Evolutionary conservation across 2,113 vertebrate species (phyloP), one percentile per base, ranked within the genome.

Genomic region (Mirounga angustirostris): DNA sequence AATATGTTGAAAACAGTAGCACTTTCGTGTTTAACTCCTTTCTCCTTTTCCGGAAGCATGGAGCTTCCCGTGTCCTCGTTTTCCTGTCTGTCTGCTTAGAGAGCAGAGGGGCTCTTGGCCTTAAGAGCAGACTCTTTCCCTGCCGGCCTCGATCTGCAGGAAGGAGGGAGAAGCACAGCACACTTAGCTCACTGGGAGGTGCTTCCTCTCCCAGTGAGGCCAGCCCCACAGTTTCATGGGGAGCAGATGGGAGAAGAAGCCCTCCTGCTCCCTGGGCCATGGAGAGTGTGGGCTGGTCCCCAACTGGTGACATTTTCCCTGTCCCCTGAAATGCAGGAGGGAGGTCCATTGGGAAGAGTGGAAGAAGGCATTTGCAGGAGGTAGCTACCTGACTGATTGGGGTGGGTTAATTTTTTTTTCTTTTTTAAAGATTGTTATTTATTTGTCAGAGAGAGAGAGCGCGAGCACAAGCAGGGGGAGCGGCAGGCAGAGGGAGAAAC

Each of bases 91-190:
- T 74, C 61, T 87, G 61, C 46, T 46, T 61, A 24, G 88, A 91
- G 84, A 91, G 71, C 88, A 50, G 91, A 90, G 18, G 74, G 36
- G 40, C 86, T 69, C 73, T n/a, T 78, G 86, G 86, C 54, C 71
- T 52, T 4, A 12, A 12, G 21, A 28, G 69, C 69, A 15, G 81
- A 52, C 50, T 58, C 19, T 52, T 93, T 86, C 85, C 26, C 33
- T 5, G 89, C 15, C 46, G 58, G 67, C 71, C 89, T 96, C 98
- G 96, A 84, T 84, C 96, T 97, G 94, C 86, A 90, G 97, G 97
- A 80, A 90, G 93, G 79, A 97, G 78, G 78, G 88, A 91, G 97
- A 93, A 97, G 82, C 30, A 24, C 97, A 95, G 91, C 73, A 7
- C 26, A 0, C 36, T 61, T 8, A 50, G 24, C 52, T 43, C 7